Base-by-base conservation (phyloP, 2,888 invertebrate genomes). In the Drosophila phalerata region DNA sequence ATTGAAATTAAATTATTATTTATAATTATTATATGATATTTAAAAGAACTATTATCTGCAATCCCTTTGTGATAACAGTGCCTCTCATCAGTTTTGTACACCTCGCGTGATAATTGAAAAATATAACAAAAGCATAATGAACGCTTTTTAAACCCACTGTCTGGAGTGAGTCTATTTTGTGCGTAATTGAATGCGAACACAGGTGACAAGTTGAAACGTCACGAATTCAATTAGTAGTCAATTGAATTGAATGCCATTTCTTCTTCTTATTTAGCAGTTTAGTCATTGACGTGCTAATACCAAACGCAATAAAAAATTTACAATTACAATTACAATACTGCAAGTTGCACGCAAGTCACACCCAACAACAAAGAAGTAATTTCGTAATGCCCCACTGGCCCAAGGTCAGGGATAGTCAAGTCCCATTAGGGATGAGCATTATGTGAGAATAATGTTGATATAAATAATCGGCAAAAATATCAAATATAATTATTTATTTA, bases 221-320 rank as follows among this genome's bases (percentile, higher is more conserved):
- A 81, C 56, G 77, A 69, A 72, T 77, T 81, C 69, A 77, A 58
- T 81, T 51, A 42, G 40, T 17, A 25, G 19, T 48, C 40, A 71
- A 72, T 72, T 67, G 68, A 71, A 72, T 72, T 67, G 68, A 69
- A 47, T 25, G 34, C 34, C 63, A 52, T 38, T 25, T 64, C 70
- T 63, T 56, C 42, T 25, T 63, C 70, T 19, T 32, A 49, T 34
- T 49, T 13, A 30, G 32, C 32, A 56, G 52, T 42, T 57, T 71
- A 55, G 25, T 30, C 47, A 53, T 38, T 66, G 28, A 48, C 17
- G 40, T 55, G 60, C 34, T 48, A 13, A 38, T 51, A 13, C 48
- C 64, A 58, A 72, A 17, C 55, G 70, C 67, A 55, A 48, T 82
- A 55, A 79, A 71, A 68, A 66, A 82, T 79, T 72, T 52, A 71